Evolutionary conservation across 2,888 invertebrate genomes (phyloP).

Genomic region (Adineta ricciae): DNA sequence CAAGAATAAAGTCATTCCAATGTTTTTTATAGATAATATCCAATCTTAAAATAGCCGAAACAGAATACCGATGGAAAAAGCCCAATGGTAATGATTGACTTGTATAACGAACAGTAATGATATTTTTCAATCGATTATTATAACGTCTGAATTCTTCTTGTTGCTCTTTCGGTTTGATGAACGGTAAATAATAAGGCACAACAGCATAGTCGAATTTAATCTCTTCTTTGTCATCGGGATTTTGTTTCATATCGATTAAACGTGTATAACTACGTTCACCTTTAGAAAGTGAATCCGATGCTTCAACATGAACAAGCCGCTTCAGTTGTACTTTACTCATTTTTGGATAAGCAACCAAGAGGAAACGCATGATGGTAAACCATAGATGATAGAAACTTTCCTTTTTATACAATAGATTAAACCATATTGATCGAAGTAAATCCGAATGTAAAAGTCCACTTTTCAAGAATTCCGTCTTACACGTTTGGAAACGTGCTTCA

Average conservation of each 20-base stretch:
- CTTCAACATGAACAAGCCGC: not conserved
- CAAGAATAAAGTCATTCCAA: not conserved
- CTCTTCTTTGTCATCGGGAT: not conserved
- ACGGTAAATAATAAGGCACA: not conserved
- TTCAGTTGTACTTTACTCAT: not conserved
- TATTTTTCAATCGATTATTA: not conserved
- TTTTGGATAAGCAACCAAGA: not conserved
- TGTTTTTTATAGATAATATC: not conserved
- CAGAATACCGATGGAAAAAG: not conserved
- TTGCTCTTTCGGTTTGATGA: not conserved
- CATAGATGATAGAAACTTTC: not conserved
- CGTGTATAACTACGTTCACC: not conserved
- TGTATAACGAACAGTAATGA: not conserved
- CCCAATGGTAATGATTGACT: not conserved
- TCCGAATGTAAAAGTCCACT: not conserved
- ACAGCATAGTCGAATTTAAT: constrained; percentile 16
- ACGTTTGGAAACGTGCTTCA: not conserved
- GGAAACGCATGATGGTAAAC: not conserved
- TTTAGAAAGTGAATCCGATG: not conserved
- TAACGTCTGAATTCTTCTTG: not conserved
- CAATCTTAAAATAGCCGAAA: constrained; percentile 2
- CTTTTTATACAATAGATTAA: constrained; percentile 13
- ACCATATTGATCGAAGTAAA: not conserved
- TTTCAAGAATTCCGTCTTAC: not conserved
- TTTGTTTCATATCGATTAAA: not conserved